Evolutionary conservation across 2,113 vertebrate species (phyloP).

Genomic region (Oryzias javanicus): DNA sequence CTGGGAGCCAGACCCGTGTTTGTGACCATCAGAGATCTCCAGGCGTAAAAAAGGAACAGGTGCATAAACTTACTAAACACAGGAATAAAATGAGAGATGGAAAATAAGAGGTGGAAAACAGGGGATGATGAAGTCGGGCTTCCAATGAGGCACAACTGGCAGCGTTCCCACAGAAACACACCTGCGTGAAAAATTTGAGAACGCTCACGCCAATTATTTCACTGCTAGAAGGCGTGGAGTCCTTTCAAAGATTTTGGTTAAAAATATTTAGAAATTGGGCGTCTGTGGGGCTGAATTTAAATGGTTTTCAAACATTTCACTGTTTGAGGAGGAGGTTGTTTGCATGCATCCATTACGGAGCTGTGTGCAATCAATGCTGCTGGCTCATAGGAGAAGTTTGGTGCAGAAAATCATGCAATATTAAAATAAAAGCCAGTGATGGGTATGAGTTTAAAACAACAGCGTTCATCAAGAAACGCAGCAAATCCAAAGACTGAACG

Average conservation of each 20-base stretch:
- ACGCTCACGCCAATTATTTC: constrained; percentile 64
- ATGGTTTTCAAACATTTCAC: constrained; percentile 22
- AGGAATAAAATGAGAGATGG: constrained; percentile 29
- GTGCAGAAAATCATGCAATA: no score
- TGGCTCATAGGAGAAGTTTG: not conserved
- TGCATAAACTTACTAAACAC: constrained; percentile 48
- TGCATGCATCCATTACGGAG: not conserved
- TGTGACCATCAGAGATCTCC: constrained; percentile 62
- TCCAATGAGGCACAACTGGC: constrained; percentile 44
- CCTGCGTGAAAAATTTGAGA: constrained; percentile 19
- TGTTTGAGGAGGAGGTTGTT: not conserved
- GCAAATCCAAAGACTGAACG: no score
- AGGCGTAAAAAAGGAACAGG: constrained; percentile 33
- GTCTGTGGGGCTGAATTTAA: constrained; percentile 33
- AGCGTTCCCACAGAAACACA: constrained; percentile 33
- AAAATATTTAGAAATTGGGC: constrained; percentile 45
- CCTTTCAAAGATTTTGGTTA: constrained; percentile 36
- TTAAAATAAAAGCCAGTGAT: no score
- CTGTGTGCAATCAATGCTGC: no score
- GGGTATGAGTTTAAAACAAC: no score
- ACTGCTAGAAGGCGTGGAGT: constrained; percentile 40
- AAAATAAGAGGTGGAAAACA: constrained; percentile 28
- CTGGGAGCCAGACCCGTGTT: constrained; percentile 22
- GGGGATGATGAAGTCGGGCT: constrained; percentile 32
- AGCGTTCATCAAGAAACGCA: no score